Evolutionary conservation across 2,888 invertebrate species (phyloP).

Genomic region (Cistogaster globosa): DNA sequence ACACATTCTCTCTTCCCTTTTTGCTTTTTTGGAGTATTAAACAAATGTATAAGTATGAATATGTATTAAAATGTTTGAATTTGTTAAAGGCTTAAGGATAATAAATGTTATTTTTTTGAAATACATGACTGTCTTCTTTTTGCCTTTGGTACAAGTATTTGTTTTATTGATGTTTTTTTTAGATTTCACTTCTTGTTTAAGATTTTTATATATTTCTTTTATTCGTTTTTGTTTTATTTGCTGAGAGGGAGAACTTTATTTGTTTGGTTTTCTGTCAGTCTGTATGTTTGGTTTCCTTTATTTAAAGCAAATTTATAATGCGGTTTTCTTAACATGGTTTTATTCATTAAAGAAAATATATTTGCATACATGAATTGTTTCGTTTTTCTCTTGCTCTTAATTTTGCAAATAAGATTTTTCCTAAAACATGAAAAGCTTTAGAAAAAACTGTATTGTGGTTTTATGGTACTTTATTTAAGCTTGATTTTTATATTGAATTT

Average conservation of each 20-base stretch:
- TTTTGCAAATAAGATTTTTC: constrained; percentile 26
- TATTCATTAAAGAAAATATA: constrained; percentile 61
- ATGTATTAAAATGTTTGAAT: constrained; percentile 21
- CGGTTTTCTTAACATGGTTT: constrained; percentile 70
- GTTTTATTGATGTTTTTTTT: constrained; percentile 63
- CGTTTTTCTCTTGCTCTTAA: constrained; percentile 1
- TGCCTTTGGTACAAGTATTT: constrained; percentile 55
- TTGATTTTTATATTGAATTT: constrained; percentile 39
- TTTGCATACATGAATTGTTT: constrained; percentile 48
- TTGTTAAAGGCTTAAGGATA: constrained; percentile 70
- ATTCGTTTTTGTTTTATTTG: background rate
- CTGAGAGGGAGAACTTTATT: constrained; percentile 54
- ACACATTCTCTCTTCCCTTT: background rate
- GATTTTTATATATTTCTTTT: constrained; percentile 5
- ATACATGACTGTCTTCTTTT: constrained; percentile 56
- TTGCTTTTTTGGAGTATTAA: background rate
- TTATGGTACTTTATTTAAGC: constrained; percentile 30
- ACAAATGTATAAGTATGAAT: constrained; percentile 1
- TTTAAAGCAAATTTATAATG: constrained; percentile 70
- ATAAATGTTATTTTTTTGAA: constrained; percentile 70
- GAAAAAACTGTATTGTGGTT: constrained; percentile 52
- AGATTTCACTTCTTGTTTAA: constrained; percentile 28
- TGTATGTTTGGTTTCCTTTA: constrained; percentile 55
- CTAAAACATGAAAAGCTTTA: constrained; percentile 46
- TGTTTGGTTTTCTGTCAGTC: constrained; percentile 43